Evolutionary conservation across 2,113 vertebrate genomes (phyloP), one percentile per base, ranked within the genome.

Genomic region (Hemicordylus capensis): DNA sequence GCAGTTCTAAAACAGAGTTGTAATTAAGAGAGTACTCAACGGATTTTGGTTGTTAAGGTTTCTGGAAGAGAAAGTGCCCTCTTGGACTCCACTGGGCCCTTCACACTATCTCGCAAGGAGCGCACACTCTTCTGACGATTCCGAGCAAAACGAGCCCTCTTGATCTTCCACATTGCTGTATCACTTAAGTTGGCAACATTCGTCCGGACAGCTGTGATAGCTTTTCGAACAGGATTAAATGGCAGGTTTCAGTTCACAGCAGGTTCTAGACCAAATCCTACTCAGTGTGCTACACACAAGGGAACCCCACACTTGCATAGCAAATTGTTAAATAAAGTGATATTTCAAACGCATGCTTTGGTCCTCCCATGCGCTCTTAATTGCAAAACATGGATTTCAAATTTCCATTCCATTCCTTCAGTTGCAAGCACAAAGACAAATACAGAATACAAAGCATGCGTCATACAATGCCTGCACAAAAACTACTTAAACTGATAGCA

Each of bases 121-220:
- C 99, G 97, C 84, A 99, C 98, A 0, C 98, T 99, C 96, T 98
- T 99, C 97, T 99, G 99, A 0, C 96, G 97, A 90, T 99, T 99
- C n/a, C 99, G 97, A 15, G 99, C 98, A 69, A 99, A 99, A 61
- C 98, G 98, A 26, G 99, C 99, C 72, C 99, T 96, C 87, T 98
- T 97, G 94, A 99, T 99, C 96, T 99, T 99, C 98, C 99, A 99
- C 97, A 99, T 94, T 0, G 99, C 99, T 0, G 98, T 97, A 12
- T 99, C 99, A 2, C 98, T 99, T 85, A 99, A 97, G 94, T 99
- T 99, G 79, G 98, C 98, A 70, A 99, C 98, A 0, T 99, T 99
- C 67, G 99, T 99, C 92, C 99, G 96, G 64, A 99, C 99, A 11
- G 99, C 98, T 81, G 99, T 99, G 93, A 99, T 99, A 80, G 98